These are phyloP conservation scores for Crepidodera aurea DNA, from an alignment of 2,888 invertebrate genomes.

Conservation along the genomic window DNA sequence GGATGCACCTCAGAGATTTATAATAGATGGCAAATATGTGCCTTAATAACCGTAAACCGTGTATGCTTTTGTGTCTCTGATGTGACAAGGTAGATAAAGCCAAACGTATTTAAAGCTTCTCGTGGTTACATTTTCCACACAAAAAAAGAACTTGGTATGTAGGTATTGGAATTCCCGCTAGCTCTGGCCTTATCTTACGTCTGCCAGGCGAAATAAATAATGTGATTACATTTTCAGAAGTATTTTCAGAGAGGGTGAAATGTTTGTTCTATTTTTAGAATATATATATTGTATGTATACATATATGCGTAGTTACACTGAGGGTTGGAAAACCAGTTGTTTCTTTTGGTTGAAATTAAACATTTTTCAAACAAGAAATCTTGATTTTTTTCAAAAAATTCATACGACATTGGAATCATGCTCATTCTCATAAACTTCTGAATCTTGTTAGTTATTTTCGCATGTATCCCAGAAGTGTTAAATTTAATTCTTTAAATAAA, in stretches of 20 bases:
- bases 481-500: too few species aligned
- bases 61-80: not conserved
- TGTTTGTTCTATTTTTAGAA: not conserved
- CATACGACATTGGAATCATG: too few species aligned
- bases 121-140: too few species aligned
- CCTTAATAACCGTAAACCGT: slow-evolving; percentile 10
- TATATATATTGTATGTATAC: not conserved
- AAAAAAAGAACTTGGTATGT: slow-evolving; percentile 1
- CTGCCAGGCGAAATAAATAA: slow-evolving; percentile 9
- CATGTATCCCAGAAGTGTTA: too few species aligned
- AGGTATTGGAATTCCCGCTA: slow-evolving; percentile 5
- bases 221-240: not conserved
- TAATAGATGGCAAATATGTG: slow-evolving; percentile 7
- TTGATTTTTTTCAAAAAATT: too few species aligned
- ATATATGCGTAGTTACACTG: too few species aligned
- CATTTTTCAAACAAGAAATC: too few species aligned
- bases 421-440: too few species aligned
- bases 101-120: slow-evolving; percentile 8
- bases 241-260: not conserved
- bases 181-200: not conserved
- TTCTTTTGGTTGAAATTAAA: too few species aligned
- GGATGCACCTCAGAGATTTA: slow-evolving; percentile 7
- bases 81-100: slow-evolving; percentile 10
- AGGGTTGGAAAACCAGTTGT: too few species aligned
- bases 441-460: too few species aligned